Evolutionary conservation across 2,797 vertebrate species (phyloP).

Genomic region (Chloroceryle inda): DNA sequence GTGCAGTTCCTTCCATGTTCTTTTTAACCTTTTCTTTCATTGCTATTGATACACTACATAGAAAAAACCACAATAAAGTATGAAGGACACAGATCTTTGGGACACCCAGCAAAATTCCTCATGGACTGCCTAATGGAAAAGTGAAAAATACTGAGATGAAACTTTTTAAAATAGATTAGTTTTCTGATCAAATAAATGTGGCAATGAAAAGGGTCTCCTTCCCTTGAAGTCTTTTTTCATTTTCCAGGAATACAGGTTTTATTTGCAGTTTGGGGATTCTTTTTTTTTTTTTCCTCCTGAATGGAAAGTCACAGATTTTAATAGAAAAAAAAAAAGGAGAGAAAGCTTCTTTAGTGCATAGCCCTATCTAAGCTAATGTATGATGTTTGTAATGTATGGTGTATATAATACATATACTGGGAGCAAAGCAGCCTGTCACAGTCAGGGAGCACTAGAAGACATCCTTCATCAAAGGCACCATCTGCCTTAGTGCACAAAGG

Average conservation of each 20-base stretch:
- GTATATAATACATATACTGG: background rate
- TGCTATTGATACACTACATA: background rate
- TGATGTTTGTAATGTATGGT: background rate
- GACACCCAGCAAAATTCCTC: background rate
- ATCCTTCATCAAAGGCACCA: background rate
- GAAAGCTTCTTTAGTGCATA: background rate
- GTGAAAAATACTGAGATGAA: background rate
- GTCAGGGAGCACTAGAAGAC: background rate
- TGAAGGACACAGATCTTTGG: background rate
- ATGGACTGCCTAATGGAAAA: background rate
- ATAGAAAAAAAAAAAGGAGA: background rate
- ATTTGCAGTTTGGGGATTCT: background rate
- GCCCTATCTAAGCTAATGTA: background rate
- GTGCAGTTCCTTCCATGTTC: background rate
- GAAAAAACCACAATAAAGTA: background rate
- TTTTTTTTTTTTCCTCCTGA: background rate
- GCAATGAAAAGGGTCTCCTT: background rate
- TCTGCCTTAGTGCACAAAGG: background rate
- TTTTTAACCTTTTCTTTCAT: background rate
- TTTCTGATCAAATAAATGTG: background rate
- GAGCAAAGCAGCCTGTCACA: background rate
- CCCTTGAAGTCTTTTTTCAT: background rate
- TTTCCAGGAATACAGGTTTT: background rate
- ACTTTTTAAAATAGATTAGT: background rate
- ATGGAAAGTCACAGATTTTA: background rate